Evolutionary conservation across 2,113 vertebrate species (phyloP), one percentile per base, ranked within the genome.

Genomic region (Rousettus leschenaultii): DNA sequence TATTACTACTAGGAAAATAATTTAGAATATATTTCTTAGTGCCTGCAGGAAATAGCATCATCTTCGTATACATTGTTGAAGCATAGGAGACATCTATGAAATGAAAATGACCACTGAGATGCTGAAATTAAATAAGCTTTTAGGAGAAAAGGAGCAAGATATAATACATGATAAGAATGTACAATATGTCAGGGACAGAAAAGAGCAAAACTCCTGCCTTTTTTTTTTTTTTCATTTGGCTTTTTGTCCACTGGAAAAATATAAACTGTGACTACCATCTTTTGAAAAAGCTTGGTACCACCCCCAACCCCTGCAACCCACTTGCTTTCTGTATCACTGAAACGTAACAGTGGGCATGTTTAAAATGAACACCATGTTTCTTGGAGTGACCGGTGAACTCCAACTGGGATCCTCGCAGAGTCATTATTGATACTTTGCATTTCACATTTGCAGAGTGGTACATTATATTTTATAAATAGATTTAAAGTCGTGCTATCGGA

Each of bases 101-200:
- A 73, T 51, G 30, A 83, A 92, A 91, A 55, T 66, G 57, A 65
- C 53, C 19, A 45, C 65, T 89, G 79, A 89, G 65, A 71, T 3
- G 19, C 84, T 95, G 73, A 93, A 86, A 68, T 79, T 78, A 82
- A 95, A 35, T 43, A 77, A 70, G n/a, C 59, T 78, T 95, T 96
- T 77, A 43, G 48, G 61, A 55, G 2, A 9, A 95, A 92, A 80
- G 48, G 71, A 95, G 7, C 33, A 71, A 92, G 75, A 11, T 43
- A 28, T 66, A 66, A 40, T 68, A 30, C 14, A 14, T 35, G 83
- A 13, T 63, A 91, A 96, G 92, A 94, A 57, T 30, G 79, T 48
- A 15, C 11, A 78, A n/a, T 84, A 59, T 53, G 18, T 91, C 74
- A 80, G 21, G 83, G 73, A 92, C 96, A 21, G 86, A 94, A 92